Evolutionary conservation across 2,888 invertebrate genomes (phyloP).

Genomic region (Hydropsyche betteni): DNA sequence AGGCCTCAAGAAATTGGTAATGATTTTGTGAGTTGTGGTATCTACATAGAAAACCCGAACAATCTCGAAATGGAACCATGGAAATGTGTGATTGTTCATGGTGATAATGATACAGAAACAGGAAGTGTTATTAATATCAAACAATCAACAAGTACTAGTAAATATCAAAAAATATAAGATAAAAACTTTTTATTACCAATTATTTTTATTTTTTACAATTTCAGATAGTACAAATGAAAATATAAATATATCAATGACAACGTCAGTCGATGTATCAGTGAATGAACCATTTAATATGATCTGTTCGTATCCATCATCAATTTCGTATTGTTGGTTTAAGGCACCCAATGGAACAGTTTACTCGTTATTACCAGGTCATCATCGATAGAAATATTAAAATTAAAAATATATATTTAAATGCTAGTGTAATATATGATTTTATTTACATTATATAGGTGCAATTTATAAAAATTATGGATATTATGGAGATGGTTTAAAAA

Average conservation of each 20-base stretch:
- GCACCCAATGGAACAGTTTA: constrained; percentile 25
- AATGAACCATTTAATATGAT: constrained; percentile 22
- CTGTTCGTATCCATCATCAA: constrained; percentile 11
- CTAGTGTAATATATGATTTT: background rate
- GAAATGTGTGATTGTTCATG: constrained; percentile 43
- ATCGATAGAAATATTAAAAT: background rate
- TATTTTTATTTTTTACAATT: background rate
- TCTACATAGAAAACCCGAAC: constrained; percentile 35
- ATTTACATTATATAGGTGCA: background rate
- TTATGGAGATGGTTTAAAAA: constrained; percentile 43
- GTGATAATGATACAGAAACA: constrained; percentile 33
- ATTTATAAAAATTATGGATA: constrained; percentile 39
- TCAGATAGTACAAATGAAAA: background rate
- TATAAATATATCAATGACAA: background rate
- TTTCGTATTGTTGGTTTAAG: constrained; percentile 33
- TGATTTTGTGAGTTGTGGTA: constrained; percentile 44
- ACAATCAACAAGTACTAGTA: background rate
- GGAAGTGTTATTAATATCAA: background rate
- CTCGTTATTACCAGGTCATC: constrained; percentile 3
- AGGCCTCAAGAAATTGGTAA: background rate
- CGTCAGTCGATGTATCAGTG: constrained; percentile 1
- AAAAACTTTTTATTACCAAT: background rate
- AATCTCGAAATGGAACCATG: constrained; percentile 40
- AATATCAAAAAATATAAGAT: too few species aligned
- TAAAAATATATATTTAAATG: background rate